Conservation (phyloP, 2,113 vertebrate species). For the Oncorhynchus gorbuscha region DNA sequence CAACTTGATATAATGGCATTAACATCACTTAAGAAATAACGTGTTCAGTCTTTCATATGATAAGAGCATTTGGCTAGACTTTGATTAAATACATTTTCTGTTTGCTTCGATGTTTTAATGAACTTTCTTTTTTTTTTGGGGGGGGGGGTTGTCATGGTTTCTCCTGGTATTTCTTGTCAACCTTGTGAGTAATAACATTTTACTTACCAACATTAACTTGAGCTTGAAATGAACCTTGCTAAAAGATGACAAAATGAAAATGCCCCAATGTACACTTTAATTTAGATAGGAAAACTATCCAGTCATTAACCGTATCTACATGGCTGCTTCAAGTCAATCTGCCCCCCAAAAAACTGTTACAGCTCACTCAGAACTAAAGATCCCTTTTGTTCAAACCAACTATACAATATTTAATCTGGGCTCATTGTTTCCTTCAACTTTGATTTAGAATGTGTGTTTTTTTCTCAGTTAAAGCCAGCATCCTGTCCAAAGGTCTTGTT, state of each 20-base stretch:
- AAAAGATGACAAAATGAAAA: neutral
- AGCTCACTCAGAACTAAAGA: no score
- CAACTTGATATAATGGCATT: constrained; percentile 40
- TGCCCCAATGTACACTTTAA: no score
- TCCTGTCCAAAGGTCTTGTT: neutral
- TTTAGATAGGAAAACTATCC: no score
- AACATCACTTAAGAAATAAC: constrained; percentile 29
- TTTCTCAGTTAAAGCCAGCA: neutral
- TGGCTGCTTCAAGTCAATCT: no score
- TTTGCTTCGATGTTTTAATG: constrained; percentile 48
- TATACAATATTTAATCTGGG: no score
- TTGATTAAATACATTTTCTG: constrained; percentile 67
- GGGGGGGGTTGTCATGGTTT: constrained; percentile 14
- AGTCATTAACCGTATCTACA: no score
- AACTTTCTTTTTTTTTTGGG: constrained; percentile 10
- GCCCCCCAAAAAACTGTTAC: no score
- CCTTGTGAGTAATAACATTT: neutral
- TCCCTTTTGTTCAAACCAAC: no score
- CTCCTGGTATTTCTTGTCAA: neutral
- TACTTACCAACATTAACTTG: constrained; percentile 3
- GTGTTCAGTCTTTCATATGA: constrained; percentile 46
- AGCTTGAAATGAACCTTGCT: neutral
- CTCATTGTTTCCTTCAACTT: neutral
- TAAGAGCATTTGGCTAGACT: constrained; percentile 56
- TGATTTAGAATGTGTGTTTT: no score